Percentiles rank a stretch among this genome's conserved stretches.
These are phyloP conservation scores for Shargacucullia verbasci DNA, from an alignment of 2,888 invertebrate species.

Conservation along the genomic window DNA sequence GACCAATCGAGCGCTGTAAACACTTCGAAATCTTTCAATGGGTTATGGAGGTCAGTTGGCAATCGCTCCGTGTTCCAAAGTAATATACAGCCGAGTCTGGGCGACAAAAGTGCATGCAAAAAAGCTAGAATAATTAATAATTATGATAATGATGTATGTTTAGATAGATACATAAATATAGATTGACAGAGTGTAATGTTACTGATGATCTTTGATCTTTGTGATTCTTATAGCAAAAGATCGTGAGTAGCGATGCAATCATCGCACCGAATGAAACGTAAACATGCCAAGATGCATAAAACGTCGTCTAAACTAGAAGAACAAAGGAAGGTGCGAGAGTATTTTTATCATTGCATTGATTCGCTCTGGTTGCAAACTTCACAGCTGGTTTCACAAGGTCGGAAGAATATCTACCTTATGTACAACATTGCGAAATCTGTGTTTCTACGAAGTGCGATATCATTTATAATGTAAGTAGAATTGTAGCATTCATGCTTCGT, in stretches of 20 bases:
- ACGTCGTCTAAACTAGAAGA: conserved; percentile 30
- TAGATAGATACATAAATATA: conserved; percentile 8
- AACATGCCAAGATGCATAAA: conserved; percentile 53
- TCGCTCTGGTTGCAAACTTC: conserved; percentile 25
- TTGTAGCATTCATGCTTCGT: conserved; percentile 24
- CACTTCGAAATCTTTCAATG: too few species aligned
- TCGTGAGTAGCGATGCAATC: conserved; percentile 39
- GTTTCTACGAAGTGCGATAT: conserved; percentile 29
- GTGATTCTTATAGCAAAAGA: conserved; percentile 21
- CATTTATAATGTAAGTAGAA: conserved; percentile 21
- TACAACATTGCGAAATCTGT: conserved; percentile 38
- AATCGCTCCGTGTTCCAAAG: too few species aligned
- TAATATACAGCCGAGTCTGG: too few species aligned
- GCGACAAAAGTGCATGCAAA: too few species aligned
- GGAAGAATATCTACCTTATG: conserved; percentile 26
- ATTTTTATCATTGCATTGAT: conserved; percentile 24
- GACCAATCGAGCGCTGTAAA: too few species aligned
- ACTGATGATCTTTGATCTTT: conserved; percentile 39
- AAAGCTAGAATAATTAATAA: too few species aligned
- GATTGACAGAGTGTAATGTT: conserved; percentile 33
- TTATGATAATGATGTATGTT: too few species aligned
- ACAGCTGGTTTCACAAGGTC: conserved; percentile 45
- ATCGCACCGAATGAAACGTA: conserved; percentile 26
- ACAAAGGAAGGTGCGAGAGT: conserved; percentile 34
- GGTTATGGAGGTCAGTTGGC: too few species aligned